These are phyloP conservation scores for Eremophila alpestris DNA, from an alignment of 2,797 vertebrate species.

Conservation along the genomic window DNA sequence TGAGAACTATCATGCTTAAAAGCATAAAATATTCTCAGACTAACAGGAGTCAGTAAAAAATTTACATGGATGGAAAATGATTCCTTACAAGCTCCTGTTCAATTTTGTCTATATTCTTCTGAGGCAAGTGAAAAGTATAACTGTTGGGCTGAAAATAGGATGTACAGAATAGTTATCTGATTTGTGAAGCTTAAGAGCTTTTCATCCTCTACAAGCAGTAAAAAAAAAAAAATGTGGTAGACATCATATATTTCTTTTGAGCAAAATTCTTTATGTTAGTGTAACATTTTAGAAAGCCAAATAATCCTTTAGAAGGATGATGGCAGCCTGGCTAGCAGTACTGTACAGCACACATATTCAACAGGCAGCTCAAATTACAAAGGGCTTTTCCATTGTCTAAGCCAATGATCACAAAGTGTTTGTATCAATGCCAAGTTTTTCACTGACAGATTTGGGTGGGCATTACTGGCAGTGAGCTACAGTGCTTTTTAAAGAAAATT, in stretches of 20 bases:
- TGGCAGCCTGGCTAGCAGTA: neutral
- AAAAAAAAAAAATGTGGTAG: neutral
- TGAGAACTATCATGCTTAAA: neutral
- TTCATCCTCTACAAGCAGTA: neutral
- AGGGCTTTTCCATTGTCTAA: slow-evolving; percentile 14
- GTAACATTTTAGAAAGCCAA: neutral
- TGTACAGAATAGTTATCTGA: neutral
- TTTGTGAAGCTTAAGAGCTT: neutral
- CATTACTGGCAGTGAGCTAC: neutral
- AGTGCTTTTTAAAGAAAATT: neutral
- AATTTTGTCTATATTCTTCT: neutral
- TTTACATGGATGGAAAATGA: neutral
- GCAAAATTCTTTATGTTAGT: neutral
- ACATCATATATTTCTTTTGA: neutral
- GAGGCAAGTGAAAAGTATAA: neutral
- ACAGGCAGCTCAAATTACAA: slow-evolving; percentile 17
- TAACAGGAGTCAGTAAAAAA: neutral
- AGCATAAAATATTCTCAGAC: neutral
- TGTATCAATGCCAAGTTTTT: neutral
- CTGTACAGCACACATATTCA: neutral
- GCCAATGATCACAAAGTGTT: neutral
- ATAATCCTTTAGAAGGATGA: neutral
- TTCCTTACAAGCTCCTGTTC: neutral
- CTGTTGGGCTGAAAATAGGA: neutral
- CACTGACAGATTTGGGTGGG: neutral